Base-by-base conservation (phyloP, 2,113 vertebrate genomes). In the Prolemur simus region DNA sequence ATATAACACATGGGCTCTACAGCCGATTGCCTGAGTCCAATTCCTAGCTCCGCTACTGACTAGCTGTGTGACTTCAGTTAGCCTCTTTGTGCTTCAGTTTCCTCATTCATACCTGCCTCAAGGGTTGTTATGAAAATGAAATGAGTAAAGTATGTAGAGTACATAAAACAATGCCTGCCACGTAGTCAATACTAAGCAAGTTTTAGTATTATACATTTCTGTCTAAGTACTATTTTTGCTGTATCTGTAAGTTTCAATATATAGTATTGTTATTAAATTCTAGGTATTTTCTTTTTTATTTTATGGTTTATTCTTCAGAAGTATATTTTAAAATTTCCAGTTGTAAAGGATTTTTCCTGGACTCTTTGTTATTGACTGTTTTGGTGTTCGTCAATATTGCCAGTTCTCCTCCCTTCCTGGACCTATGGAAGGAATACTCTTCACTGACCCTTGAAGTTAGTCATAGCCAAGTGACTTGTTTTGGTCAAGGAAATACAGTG, bases 231-330 rank as follows among this genome's bases (percentile, higher is more conserved):
- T 78, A 32, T 73, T 76, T 95, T 86, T 96, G 29, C 18, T 91
- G 29, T 7, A 86, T 77, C 39, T 32, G 3, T 87, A 85, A 93
- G 14, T 91, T 93, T 91, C 37, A 49, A 39, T 58, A 80, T 42
- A 86, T 68, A 80, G 42, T 60, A 66, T 68, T 93, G 6, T 87
- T 73, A 71, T 52, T 91, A 54, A 58, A 6, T 45, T 84, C 47
- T 90, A 63, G 39, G 10, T 42, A 69, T 80, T 84, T 96, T 83
- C 54, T 89, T 11, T 68, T 87, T 95, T 86, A 45, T 21, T 73
- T 34, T n/a, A 47, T 94, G 32, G 87, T 63, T 78, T 56, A 18
- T 84, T 96, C 77, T 94, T 85, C 47, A 81, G 68, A 81, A 64
- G 9, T 6, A 2, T 25, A 2, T 49, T 80, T 96, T 69, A 45